Base-by-base conservation (phyloP, 92 coral and sea anemone genomes). In the Plumapathes pennacea region DNA sequence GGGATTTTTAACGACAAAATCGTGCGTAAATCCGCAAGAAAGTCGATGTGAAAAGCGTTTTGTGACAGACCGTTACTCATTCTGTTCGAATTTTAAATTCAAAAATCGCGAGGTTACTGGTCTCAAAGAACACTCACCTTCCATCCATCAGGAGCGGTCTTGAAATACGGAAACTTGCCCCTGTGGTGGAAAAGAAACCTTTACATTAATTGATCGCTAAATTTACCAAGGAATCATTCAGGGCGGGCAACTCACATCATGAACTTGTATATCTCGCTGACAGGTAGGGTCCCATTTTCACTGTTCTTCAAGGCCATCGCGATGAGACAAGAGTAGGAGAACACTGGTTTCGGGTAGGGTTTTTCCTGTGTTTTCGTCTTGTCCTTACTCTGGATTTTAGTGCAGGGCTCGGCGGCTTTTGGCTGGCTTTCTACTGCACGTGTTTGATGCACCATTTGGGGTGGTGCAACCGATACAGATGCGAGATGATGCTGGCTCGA, bases 141-240 rank as follows among this genome's bases (percentile, higher is more conserved):
- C 99, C 99, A 94, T 15, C 99, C 99, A 36, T 94, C 99, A 42
- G 99, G 99, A 14, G 99, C 99, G n/a, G 99, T 94, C 78, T 89
- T 89, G 76, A 94, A 94, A 74, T 94, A 94, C 9, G 99, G 99
- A 76, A 94, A 94, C 70, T 94, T 94, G 47, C 94, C 88, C 92
- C 99, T 94, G 54, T 7, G 46, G 51, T 48, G 46, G 54, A 74
- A 55, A 78, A 67, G 63, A 46, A 69, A 69, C 15, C 49, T 47
- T 19, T 33, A 17, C 5, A 58, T 38, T 31, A 43, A 18, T 32
- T 27, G 50, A 11, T 20, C 38, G 22, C 49, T 23, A 36, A 40
- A 64, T 51, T 43, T 32, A 34, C 32, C 55, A 53, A 34, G 41
- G 18, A 51, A 41, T 40, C 28, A 40, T 65, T 65, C 17, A 50